Base-by-base conservation (phyloP, 2,797 vertebrate species). In the Mus spretus region DNA sequence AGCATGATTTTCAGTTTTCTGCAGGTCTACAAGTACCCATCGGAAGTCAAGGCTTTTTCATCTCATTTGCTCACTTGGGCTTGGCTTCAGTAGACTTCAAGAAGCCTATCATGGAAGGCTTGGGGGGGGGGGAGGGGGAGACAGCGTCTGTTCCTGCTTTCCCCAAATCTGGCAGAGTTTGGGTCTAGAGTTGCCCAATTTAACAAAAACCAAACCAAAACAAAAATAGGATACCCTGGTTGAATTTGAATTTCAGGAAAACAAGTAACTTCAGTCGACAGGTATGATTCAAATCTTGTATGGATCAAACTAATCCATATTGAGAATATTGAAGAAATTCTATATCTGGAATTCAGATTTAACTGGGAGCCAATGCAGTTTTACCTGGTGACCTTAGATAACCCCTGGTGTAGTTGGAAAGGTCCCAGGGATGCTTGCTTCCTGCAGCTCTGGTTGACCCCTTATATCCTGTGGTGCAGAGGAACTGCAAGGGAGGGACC, bases 181-280 rank as follows among this genome's bases (percentile, higher is more conserved):
- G 50, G 15, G 61, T 34, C 17, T 93, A 40, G 22, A 17, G 53
- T 87, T 61, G 63, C 53, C 59, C 44, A 40, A 95, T 63, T 82
- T 96, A 93, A 70, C 47, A 86, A 78, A 61, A 28, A 13, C 74
- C 81, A 65, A 84, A 77, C 2, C 84, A 70, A 55, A 91, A 40
- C 47, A 65, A 70, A 92, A 89, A 67, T 37, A 63, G n/a, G 10
- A 70, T 85, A 40, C 15, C 44, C 1, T 15, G 20, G 37, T 90
- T 93, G 61, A 44, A 88, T 90, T 50, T 89, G 55, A 78, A 47
- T 81, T 85, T 94, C 34, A 37, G 28, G 61, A 85, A 79, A 4
- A 92, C 17, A 26, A 70, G n/a, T 50, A 40, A 8, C 40, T 92
- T 77, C 20, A 88, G 47, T 11, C 3, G 50, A 50, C 40, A 63